Percentiles rank a stretch among this genome's conserved stretches.
phyloP scores from a whole-genome alignment of 1,140 invertebrate genomes.

The Cotesia glomerata region DNA sequence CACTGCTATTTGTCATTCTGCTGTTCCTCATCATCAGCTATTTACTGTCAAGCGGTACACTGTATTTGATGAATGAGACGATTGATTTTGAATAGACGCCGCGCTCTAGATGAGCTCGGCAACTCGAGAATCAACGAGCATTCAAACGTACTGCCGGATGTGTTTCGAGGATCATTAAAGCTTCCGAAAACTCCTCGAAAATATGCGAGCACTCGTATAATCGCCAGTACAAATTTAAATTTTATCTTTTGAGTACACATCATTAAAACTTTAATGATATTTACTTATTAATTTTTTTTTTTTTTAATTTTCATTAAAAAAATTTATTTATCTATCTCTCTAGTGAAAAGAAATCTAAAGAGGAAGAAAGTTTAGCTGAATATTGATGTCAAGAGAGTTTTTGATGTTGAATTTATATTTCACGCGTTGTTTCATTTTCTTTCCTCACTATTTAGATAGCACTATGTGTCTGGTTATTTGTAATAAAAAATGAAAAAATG shows the following conservation, averaged over 20 bases:
- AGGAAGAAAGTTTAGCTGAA: not conserved
- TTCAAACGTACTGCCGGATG: not conserved
- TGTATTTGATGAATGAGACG: conserved; percentile 10
- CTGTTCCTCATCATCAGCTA: not conserved
- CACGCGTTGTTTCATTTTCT: not conserved
- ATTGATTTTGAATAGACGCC: conserved; percentile 12
- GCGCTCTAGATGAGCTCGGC: not conserved
- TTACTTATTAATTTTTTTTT: not conserved
- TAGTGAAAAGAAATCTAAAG: not conserved
- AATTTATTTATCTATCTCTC: conserved; percentile 8
- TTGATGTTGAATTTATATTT: conserved; percentile 6
- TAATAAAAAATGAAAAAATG: not conserved
- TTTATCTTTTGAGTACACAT: no score
- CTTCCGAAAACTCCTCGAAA: no score
- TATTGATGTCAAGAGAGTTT: not conserved
- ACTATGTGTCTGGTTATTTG: not conserved
- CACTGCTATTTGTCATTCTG: no score
- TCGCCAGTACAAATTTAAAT: no score
- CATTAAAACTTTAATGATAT: no score
- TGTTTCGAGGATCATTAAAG: not conserved
- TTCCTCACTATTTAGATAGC: not conserved
- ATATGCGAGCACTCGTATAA: no score
- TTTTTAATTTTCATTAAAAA: not conserved
- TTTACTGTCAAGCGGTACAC: not conserved
- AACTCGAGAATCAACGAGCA: conserved; percentile 3